These are phyloP conservation scores for Arenaria interpres DNA, from an alignment of 2,113 vertebrate species.

Conservation along the genomic window DNA sequence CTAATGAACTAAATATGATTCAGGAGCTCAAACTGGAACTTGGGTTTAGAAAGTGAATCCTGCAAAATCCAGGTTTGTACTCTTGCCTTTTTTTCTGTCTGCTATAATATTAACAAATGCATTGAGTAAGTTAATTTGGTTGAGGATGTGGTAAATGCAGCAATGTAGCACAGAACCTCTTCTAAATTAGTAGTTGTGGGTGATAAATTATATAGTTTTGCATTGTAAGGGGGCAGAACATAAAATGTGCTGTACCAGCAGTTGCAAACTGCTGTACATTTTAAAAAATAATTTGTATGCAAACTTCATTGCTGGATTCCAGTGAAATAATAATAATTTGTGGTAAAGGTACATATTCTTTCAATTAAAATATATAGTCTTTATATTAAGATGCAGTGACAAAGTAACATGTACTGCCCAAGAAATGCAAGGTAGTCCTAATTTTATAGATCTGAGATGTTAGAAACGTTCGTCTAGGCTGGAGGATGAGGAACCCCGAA, in stretches of 20 bases:
- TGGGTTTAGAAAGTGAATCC: neutral
- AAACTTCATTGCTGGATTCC: neutral
- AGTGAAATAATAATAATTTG: neutral
- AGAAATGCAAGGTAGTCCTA: neutral
- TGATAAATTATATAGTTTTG: neutral
- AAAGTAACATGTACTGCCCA: neutral
- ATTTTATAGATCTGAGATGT: neutral
- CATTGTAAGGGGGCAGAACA: neutral
- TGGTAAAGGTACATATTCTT: neutral
- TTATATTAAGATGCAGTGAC: neutral
- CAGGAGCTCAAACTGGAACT: neutral
- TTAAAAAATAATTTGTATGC: neutral
- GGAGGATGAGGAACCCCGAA: neutral
- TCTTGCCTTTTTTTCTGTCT: neutral
- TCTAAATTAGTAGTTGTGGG: neutral
- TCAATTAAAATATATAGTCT: neutral
- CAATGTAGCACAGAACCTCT: neutral
- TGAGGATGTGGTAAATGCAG: neutral
- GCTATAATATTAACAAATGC: neutral
- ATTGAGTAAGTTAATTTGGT: neutral
- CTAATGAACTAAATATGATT: neutral
- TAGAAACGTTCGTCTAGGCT: neutral
- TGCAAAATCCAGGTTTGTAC: accelerated
- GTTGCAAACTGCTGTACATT: neutral
- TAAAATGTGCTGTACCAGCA: neutral